Base-by-base conservation (phyloP, 2,113 vertebrate species). In the Erythrocebus patas region DNA sequence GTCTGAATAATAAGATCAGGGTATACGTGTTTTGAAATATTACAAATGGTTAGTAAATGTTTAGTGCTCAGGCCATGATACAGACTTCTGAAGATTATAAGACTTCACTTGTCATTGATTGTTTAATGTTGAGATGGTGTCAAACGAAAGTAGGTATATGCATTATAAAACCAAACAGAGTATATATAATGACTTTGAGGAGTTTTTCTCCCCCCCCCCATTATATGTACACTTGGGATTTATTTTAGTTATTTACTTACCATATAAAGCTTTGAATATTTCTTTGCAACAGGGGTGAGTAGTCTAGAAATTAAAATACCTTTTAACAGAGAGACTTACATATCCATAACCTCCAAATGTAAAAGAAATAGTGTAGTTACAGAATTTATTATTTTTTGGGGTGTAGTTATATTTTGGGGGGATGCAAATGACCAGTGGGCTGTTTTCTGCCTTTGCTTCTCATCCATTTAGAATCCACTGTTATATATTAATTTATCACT, bases 191-290 rank as follows among this genome's bases (percentile, higher is more conserved):
- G 35, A 38, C 50, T 93, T n/a, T 92, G 45, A 73, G 20, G 50
- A 80, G 25, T 38, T 73, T 88, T 32, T 64, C 61, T 32, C 14
- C 11, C 30, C 88, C 5, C 16, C 16, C n/a, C 88, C 5, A 22
- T 84, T 78, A 4, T 78, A 84, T 76, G n/a, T 11, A 72, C 50
- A 84, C 50, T 72, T n/a, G 38, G 30, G 61, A 61, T 72, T 80
- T 83, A 72, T 79, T 90, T 64, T 57, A 86, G 61, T 82, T 76
- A 72, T 18, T 90, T 89, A 38, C 66, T 50, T 40, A 70, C 50
- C 17, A 25, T 59, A 59, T 84, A 78, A 93, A 91, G 38, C 52
- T 85, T 96, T 85, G 38, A 66, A 27, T 38, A 86, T 90, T 96
- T 80, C n/a, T 93, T 93, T 90, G 30, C 61, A 80, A 73, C 45